Percentiles rank a stretch among this genome's conserved stretches.
Conservation (phyloP, 2,113 vertebrate genomes). For the Azemiops feae region DNA sequence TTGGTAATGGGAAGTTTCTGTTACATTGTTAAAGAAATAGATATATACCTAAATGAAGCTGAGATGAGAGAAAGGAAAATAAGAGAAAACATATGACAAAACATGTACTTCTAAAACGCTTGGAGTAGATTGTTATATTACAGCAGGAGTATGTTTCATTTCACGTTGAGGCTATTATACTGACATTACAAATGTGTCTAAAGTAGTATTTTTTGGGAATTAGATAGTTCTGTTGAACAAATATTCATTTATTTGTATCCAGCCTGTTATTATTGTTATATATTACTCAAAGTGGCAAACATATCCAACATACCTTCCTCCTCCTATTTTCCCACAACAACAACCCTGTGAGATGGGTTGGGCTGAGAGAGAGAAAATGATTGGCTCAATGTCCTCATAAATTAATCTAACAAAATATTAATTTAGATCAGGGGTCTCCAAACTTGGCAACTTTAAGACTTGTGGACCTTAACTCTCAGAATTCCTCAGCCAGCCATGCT, state of each 20-base stretch:
- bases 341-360: not conserved
- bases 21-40: not conserved
- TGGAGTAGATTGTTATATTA: not conserved
- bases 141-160: not conserved
- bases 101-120: not conserved
- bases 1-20: not conserved
- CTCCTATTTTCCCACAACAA: not conserved
- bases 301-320: not conserved
- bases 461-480: not conserved
- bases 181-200: not conserved
- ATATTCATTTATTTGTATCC: not conserved
- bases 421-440: not conserved
- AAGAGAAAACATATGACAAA: not conserved
- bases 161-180: not conserved
- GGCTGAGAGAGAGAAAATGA: not conserved
- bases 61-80: not conserved
- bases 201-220: not conserved
- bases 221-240: not conserved
- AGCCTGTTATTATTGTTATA: not conserved
- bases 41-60: not conserved
- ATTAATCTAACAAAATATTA: not conserved
- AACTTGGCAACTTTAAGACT: not conserved
- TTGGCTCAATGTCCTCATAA: not conserved
- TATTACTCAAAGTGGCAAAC: not conserved
- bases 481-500: not conserved